Conservation (phyloP, 2,888 invertebrate species). For the Homarus gammarus region DNA sequence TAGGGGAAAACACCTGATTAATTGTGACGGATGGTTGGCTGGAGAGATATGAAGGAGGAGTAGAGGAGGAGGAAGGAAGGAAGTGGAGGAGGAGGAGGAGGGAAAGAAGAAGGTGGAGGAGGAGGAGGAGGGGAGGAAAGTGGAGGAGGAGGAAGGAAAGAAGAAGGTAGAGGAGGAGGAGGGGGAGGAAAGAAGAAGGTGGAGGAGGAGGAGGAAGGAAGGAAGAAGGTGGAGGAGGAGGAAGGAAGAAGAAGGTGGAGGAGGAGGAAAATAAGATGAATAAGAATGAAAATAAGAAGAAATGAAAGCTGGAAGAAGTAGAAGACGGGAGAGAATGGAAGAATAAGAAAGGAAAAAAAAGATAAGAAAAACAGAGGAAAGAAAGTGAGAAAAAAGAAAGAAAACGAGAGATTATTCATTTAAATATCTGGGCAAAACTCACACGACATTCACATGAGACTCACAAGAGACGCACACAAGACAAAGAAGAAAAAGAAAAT, state of each 20-base stretch:
- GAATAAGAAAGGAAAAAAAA: neutral
- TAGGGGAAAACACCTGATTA: constrained; percentile 2
- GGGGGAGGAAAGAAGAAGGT: neutral
- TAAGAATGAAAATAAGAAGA: neutral
- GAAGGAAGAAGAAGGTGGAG: neutral
- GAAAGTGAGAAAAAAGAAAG: neutral
- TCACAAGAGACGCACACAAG: no score
- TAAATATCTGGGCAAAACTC: no score
- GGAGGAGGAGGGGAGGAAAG: neutral
- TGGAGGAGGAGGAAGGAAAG: neutral
- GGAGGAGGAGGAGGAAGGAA: neutral
- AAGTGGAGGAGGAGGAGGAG: neutral
- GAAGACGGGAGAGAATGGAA: neutral
- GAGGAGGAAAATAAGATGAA: neutral
- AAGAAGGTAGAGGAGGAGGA: neutral
- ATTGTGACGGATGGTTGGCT: neutral
- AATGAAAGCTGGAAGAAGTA: neutral
- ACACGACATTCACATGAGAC: no score
- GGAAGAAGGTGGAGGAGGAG: neutral
- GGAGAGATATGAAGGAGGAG: neutral
- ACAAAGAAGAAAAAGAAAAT: no score
- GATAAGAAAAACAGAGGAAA: no score
- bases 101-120: neutral
- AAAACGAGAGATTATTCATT: neutral
- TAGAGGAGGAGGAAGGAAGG: neutral